A percentile compares a stretch with the other conserved stretches of the same genome.
Evolutionary conservation across 2,888 invertebrate genomes (phyloP).

Genomic region (Ormyrus nitidulus): DNA sequence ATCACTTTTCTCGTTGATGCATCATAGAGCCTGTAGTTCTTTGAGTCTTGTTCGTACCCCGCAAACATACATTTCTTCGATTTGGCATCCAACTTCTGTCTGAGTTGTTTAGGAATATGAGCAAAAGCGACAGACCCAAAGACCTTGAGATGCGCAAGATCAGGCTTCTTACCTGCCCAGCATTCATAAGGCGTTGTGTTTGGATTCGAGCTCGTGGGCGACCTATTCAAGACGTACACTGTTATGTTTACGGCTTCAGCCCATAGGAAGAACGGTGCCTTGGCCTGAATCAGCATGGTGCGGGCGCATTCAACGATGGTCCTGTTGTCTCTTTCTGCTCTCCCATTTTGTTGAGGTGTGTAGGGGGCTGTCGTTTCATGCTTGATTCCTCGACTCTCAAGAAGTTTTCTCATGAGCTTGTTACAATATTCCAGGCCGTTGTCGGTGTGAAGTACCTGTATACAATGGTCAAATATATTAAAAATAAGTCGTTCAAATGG

Average conservation of each 20-base stretch:
- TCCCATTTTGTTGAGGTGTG: conserved; percentile 52
- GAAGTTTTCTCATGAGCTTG: conserved; percentile 4
- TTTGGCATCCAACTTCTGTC: conserved; percentile 59
- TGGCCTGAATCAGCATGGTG: conserved; percentile 38
- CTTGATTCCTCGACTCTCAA: conserved; percentile 37
- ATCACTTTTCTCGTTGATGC: background rate
- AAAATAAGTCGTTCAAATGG: conserved; percentile 48
- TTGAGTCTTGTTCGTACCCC: conserved; percentile 54
- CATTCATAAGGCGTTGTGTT: conserved; percentile 58
- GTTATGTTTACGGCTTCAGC: conserved; percentile 48
- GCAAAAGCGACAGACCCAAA: conserved; percentile 58
- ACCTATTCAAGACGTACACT: conserved; percentile 32
- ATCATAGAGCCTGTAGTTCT: background rate
- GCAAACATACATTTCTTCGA: conserved; percentile 58
- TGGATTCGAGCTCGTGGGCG: background rate
- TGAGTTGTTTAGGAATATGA: conserved; percentile 56
- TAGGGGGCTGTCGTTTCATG: conserved; percentile 46
- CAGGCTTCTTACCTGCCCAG: conserved; percentile 58
- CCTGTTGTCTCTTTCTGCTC: conserved; percentile 42
- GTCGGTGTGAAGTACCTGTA: conserved; percentile 55
- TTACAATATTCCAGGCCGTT: conserved; percentile 56
- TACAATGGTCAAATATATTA: conserved; percentile 56
- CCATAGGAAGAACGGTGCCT: conserved; percentile 39
- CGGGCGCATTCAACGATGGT: conserved; percentile 49
- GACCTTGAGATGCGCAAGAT: conserved; percentile 53